A percentile compares a stretch with the other conserved stretches of the same genome.
Evolutionary conservation across 1,140 invertebrate species (phyloP).

Genomic region (Camponotus floridanus): DNA sequence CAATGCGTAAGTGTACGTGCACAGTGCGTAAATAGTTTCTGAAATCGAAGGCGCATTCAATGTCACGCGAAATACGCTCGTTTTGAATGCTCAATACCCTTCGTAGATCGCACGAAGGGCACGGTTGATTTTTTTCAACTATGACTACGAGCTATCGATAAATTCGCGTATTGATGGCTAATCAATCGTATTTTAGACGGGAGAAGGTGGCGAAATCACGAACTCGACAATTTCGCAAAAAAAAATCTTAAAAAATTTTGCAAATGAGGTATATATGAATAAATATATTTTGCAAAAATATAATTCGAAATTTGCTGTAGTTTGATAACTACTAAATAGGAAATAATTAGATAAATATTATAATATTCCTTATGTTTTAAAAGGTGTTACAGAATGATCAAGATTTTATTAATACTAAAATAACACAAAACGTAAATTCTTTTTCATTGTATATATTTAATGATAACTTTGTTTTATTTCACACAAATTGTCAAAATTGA

Average conservation of each 20-base stretch:
- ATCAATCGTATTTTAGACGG: slow-evolving; percentile 48
- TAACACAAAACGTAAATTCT: too few species aligned
- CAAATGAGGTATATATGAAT: background rate
- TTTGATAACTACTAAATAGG: slow-evolving; percentile 9
- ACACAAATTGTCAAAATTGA: too few species aligned
- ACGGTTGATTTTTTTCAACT: slow-evolving; percentile 68
- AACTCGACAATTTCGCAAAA: slow-evolving; percentile 19
- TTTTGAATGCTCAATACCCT: slow-evolving; percentile 59
- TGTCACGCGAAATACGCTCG: slow-evolving; percentile 61
- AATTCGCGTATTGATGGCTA: slow-evolving; percentile 55
- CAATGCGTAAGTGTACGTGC: slow-evolving; percentile 38
- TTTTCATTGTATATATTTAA: too few species aligned
- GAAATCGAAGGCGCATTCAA: slow-evolving; percentile 52
- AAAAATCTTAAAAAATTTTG: background rate
- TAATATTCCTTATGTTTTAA: background rate
- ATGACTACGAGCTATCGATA: slow-evolving; percentile 71
- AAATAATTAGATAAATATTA: slow-evolving; percentile 10
- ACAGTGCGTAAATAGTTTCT: slow-evolving; percentile 29
- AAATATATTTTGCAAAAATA: slow-evolving; percentile 22
- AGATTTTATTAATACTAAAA: background rate
- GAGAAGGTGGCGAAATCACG: slow-evolving; percentile 39
- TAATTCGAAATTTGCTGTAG: background rate
- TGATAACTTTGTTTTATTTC: too few species aligned
- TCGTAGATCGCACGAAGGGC: slow-evolving; percentile 60
- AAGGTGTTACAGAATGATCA: background rate